Conservation (phyloP, 1,140 invertebrate genomes). For the Zaprionus gabonicus region DNA sequence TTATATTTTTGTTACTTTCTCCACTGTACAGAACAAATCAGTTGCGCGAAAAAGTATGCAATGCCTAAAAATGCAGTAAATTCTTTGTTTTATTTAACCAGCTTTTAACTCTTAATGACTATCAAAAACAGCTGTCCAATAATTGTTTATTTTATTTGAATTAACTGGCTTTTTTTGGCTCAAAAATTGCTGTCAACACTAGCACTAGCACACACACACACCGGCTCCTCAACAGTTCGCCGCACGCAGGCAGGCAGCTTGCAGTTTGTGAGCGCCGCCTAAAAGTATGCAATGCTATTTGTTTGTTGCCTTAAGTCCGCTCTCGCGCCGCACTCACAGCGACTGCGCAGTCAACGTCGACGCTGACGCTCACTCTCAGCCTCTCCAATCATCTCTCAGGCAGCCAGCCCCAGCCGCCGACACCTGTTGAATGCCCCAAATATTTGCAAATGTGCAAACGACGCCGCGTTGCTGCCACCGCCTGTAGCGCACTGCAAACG, state of each 20-base stretch:
- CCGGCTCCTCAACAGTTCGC: not conserved
- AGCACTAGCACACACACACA: not conserved
- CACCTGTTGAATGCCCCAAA: constrained; percentile 41
- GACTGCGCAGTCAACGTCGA: constrained; percentile 53
- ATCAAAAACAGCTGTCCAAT: too few species aligned
- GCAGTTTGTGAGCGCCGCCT: constrained; percentile 54
- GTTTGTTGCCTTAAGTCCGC: constrained; percentile 38
- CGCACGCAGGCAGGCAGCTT: constrained; percentile 1
- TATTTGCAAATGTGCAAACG: constrained; percentile 20
- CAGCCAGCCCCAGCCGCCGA: not conserved
- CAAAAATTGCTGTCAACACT: too few species aligned
- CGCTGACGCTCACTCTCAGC: constrained; percentile 5
- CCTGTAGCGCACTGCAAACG: not conserved
- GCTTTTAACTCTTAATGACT: too few species aligned
- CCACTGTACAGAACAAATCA: too few species aligned
- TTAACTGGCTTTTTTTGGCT: too few species aligned
- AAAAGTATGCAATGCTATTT: constrained; percentile 76
- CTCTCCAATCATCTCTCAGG: not conserved
- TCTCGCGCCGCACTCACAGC: constrained; percentile 51
- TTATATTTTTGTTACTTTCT: too few species aligned
- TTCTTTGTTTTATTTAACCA: too few species aligned
- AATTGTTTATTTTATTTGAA: too few species aligned
- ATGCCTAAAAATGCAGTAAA: too few species aligned
- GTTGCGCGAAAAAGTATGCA: too few species aligned
- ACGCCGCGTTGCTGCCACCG: not conserved